Base-by-base conservation (phyloP, 2,888 invertebrate species). In the Rutpela maculata region DNA sequence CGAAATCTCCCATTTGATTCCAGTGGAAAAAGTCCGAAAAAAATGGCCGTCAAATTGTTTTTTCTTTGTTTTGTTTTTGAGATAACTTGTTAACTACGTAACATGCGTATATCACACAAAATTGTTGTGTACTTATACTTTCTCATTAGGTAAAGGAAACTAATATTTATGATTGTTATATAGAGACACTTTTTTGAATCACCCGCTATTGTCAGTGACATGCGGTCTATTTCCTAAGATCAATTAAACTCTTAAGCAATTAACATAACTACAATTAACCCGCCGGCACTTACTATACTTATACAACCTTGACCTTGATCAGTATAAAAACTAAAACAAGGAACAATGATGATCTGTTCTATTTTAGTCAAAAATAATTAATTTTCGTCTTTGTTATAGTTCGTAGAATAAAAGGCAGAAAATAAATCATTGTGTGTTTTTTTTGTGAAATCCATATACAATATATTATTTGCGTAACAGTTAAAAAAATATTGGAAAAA, bases 341-440 rank as follows among this genome's bases (percentile, higher is more conserved):
- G 19, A 57, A 62, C 70, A 70, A 70, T 70, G 70, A 70, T 70
- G 59, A 60, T 70, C 60, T 70, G 70, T 70, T 70, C 43, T 70
- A 70, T 60, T 60, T 70, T 31, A 50, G 35, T 19, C 22, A 50
- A 60, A 60, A 19, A 38, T 50, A 50, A 69, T 60, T 70, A 60
- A 18, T 70, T 60, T 59, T 17, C 43, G 12, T 26, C 11, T 70
- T 38, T 60, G 70, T 60, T 70, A 60, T 35, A 17, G 59, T 70
- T 62, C 70, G 38, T 10, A 70, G 70, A 70, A 70, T 60, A 43
- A 43, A 43, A 59, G 17, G 70, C 60, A 60, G 60, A 60, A 70
- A 60, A 70, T 70, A 70, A 70, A 60, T 70, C 60, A 70, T 60
- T 70, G 70, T 70, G 22, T 43, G 15, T 18, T 70, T 70, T 70